These are phyloP conservation scores for Caenorhabditis inopinata DNA, from an alignment of 1,140 invertebrate genomes.

Conservation along the genomic window DNA sequence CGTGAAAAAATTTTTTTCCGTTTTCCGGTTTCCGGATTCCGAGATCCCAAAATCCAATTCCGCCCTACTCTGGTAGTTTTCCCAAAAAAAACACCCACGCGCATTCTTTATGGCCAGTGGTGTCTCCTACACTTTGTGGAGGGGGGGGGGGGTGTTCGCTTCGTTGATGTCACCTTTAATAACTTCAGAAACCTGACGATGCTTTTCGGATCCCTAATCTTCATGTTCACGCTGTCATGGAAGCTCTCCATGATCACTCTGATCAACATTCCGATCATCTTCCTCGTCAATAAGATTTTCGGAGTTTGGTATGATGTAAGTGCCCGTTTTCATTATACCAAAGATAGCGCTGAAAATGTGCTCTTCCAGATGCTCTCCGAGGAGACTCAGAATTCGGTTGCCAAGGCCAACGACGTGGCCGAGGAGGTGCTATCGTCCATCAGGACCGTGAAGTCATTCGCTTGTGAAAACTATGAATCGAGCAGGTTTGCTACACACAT, in stretches of 20 bases:
- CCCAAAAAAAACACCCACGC: no score
- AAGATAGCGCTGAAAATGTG: no score
- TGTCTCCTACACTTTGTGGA: no score
- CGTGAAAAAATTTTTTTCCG: no score
- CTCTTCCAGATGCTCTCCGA: slow-evolving; percentile 66
- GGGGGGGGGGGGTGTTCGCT: no score
- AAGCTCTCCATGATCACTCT: slow-evolving; percentile 67
- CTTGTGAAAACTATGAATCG: slow-evolving; percentile 64
- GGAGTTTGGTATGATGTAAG: slow-evolving; percentile 68
- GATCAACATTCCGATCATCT: slow-evolving; percentile 67
- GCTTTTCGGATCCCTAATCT: slow-evolving; percentile 65
- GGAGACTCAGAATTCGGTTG: slow-evolving; percentile 67
- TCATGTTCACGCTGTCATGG: slow-evolving; percentile 69
- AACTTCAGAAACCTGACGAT: slow-evolving; percentile 59
- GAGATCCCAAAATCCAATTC: no score
- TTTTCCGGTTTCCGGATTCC: no score
- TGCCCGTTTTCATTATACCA: no score
- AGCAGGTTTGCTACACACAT: slow-evolving; percentile 38
- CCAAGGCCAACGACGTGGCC: slow-evolving; percentile 67
- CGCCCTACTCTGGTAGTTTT: no score
- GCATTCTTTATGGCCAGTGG: no score
- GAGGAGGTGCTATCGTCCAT: slow-evolving; percentile 67
- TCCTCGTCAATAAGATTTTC: slow-evolving; percentile 68
- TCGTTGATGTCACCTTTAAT: no score
- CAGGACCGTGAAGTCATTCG: slow-evolving; percentile 66